Conservation (phyloP, 1,140 invertebrate genomes). For the Hycleus phaleratus region DNA sequence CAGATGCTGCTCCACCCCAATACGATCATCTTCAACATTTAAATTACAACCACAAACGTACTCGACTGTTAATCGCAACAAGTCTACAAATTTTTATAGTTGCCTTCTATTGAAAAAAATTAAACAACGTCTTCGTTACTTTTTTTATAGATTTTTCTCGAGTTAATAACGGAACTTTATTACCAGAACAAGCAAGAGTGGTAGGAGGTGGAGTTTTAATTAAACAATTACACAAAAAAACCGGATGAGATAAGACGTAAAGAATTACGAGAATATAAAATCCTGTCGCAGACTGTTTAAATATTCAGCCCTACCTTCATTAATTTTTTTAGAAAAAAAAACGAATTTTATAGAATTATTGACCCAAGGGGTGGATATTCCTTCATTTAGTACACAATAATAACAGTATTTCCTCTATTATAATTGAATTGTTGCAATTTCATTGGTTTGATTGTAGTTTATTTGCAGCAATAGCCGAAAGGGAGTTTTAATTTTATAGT, state of each 20-base stretch:
- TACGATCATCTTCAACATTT: slow-evolving; percentile 9
- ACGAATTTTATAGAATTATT: too few relatives aligned
- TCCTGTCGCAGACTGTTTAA: neutral
- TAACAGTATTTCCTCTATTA: too few relatives aligned
- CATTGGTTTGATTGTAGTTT: too few relatives aligned
- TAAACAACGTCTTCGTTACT: neutral
- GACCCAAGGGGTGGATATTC: too few relatives aligned
- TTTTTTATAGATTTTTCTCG: too few relatives aligned
- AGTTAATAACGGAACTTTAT: neutral
- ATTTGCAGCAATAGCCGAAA: too few relatives aligned
- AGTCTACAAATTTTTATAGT: slow-evolving; percentile 2
- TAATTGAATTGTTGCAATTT: too few relatives aligned
- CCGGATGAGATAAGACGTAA: neutral
- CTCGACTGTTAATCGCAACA: slow-evolving; percentile 4
- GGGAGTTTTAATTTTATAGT: too few relatives aligned
- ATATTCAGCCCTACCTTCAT: too few relatives aligned
- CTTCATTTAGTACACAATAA: too few relatives aligned
- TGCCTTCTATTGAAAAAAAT: neutral
- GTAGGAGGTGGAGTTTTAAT: neutral
- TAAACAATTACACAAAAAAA: slow-evolving; percentile 1
- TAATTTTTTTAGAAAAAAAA: too few relatives aligned
- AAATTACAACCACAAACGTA: slow-evolving; percentile 7
- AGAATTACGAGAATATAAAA: slow-evolving; percentile 3
- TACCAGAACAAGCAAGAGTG: neutral
- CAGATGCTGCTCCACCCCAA: slow-evolving; percentile 5